Base-by-base conservation (phyloP, 2,113 vertebrate genomes). In the Hypomesus transpacificus region DNA sequence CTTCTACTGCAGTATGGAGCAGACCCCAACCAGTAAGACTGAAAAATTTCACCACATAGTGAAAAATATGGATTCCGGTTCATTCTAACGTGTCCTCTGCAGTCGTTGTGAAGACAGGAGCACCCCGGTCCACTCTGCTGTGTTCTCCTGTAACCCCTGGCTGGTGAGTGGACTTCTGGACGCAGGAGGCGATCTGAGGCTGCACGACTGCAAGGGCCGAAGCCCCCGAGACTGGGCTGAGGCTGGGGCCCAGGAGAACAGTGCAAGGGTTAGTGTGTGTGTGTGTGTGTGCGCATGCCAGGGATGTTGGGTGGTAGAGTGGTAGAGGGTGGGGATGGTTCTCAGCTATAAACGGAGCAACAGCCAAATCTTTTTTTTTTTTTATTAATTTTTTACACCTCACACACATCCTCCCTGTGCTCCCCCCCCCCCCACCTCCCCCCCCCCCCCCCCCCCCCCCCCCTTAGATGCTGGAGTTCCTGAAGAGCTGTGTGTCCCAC, bases 101-200 rank as follows among this genome's bases (percentile, higher is more conserved):
- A 96, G 95, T 69, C 94, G 94, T 74, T 95, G 94, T 85, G 86
- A 86, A 0, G 94, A 96, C 51, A 85, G 89, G 28, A 96, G 94
- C 79, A 96, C 94, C 4, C 94, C 94, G 0, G 91, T 96, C 18
- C 95, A 96, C 0, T 94, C 94, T 7, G 95, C 93, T 1, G 94
- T 93, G 0, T 94, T 95, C 76, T 95, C 95, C 2, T 93, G 93
- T 54, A 92, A 89, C 46, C 91, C 90, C 24, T 83, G 90, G 80
- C 84, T 96, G 70, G 91, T 96, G 56, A 92, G 93, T 72, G 87
- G 77, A 61, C 71, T 96, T 2, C 67, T 96, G 86, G 94, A 94
- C 63, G 90, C 87, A 6, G 95, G 95, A 1, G 95, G 94, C 61
- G 95, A 96, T 64, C 80, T 96, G 28, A 78, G 94, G 14, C 86